Evolutionary conservation across 2,888 invertebrate species (phyloP).

Genomic region (Eilema griseolum): DNA sequence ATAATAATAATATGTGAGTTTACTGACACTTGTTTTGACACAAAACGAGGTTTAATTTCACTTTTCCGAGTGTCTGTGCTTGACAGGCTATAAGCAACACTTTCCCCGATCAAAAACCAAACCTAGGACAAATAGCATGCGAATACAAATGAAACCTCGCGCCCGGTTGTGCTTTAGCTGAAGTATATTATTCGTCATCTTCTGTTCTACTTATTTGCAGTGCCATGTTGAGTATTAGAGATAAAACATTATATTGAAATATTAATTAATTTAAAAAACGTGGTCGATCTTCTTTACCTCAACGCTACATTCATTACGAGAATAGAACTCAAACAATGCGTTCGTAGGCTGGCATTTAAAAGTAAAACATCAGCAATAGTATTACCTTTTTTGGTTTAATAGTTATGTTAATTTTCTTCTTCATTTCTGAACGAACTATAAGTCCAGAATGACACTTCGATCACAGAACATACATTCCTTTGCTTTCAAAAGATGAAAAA

Average conservation of each 20-base stretch:
- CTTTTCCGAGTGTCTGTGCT: no score
- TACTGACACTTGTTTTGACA: background rate
- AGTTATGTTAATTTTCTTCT: constrained; percentile 62
- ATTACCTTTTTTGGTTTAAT: constrained; percentile 58
- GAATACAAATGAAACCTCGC: background rate
- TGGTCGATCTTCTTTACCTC: background rate
- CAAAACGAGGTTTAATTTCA: background rate
- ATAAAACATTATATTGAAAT: background rate
- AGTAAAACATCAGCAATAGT: background rate
- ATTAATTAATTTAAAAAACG: background rate
- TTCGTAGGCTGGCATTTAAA: background rate
- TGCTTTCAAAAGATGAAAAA: constrained; percentile 19
- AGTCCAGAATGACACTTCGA: constrained; percentile 5
- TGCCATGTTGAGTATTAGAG: background rate
- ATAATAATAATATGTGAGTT: background rate
- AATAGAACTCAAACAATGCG: background rate
- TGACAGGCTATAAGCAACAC: background rate
- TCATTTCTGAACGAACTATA: constrained; percentile 48
- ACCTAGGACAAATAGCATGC: background rate
- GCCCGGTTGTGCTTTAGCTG: background rate
- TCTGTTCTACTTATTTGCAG: background rate
- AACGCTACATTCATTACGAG: background rate
- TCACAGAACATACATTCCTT: constrained; percentile 32
- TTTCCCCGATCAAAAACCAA: background rate
- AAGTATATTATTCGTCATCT: background rate